phyloP scores from a whole-genome alignment of 2,888 invertebrate genomes.

The Acleris cristana region DNA sequence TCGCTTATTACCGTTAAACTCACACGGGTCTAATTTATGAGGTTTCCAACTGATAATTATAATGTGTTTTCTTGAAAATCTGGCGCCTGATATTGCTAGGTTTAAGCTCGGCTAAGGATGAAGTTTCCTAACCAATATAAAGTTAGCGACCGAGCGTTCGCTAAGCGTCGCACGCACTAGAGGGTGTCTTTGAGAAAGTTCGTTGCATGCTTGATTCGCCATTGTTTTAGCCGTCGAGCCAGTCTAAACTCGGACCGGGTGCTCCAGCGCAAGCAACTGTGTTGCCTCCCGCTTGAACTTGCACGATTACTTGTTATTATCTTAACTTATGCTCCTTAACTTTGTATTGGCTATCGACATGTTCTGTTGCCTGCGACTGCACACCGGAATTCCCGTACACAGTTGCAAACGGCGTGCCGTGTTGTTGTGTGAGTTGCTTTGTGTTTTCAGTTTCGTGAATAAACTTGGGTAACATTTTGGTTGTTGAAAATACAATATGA shows the following conservation, averaged over 20 bases:
- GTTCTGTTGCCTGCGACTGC: slow-evolving; percentile 53
- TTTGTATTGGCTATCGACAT: slow-evolving; percentile 63
- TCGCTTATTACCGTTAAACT: slow-evolving; percentile 18
- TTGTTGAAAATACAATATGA: slow-evolving; percentile 17
- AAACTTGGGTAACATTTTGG: slow-evolving; percentile 26
- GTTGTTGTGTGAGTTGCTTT: slow-evolving; percentile 45
- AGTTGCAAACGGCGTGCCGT: slow-evolving; percentile 48
- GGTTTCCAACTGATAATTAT: slow-evolving; percentile 29
- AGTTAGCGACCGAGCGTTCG: slow-evolving; percentile 69
- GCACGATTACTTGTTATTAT: slow-evolving; percentile 74
- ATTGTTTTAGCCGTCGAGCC: slow-evolving; percentile 74
- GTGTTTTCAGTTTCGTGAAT: slow-evolving; percentile 28
- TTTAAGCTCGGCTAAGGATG: slow-evolving; percentile 60
- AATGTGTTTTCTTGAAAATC: slow-evolving; percentile 31
- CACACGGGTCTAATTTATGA: slow-evolving; percentile 7
- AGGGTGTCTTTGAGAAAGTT: slow-evolving; percentile 79
- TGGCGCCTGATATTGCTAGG: slow-evolving; percentile 50
- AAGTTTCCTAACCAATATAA: slow-evolving; percentile 80
- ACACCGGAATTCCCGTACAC: slow-evolving; percentile 51
- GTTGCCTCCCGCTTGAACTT: slow-evolving; percentile 66
- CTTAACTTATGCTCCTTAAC: slow-evolving; percentile 67
- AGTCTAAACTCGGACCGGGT: slow-evolving; percentile 72
- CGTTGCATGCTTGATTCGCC: slow-evolving; percentile 80
- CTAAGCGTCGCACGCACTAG: slow-evolving; percentile 78
- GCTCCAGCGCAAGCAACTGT: slow-evolving; percentile 65